Conservation (phyloP, 2,888 invertebrate species). For the Nomada flava region DNA sequence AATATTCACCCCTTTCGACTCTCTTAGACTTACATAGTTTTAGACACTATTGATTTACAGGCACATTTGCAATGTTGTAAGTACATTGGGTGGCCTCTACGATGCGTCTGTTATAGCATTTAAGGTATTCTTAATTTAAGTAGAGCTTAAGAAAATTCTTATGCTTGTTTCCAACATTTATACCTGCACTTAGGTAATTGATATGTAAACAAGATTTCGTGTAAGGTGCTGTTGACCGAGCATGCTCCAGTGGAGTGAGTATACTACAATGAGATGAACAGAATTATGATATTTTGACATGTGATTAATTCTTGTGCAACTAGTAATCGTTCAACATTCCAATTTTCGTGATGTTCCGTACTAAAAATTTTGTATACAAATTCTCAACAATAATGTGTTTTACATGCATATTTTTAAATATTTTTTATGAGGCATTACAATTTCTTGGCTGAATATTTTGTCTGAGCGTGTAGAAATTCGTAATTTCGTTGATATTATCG, state of each 20-base stretch:
- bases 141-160: conserved; percentile 72
- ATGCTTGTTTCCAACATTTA: conserved; percentile 79
- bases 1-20: conserved; percentile 70
- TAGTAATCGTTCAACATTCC: conserved; percentile 72
- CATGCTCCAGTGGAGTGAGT: conserved; percentile 81
- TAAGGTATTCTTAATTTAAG: conserved; percentile 75
- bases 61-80: conserved; percentile 83
- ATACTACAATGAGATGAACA: conserved; percentile 77
- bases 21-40: conserved; percentile 71
- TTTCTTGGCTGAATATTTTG: conserved; percentile 12
- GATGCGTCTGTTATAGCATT: conserved; percentile 73
- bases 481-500: conserved; percentile 16
- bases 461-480: conserved; percentile 25
- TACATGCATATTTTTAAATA: neutral
- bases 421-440: conserved; percentile 9
- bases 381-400: conserved; percentile 22
- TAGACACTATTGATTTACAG: conserved; percentile 75
- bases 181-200: conserved; percentile 82
- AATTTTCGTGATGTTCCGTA: conserved; percentile 29
- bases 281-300: conserved; percentile 65
- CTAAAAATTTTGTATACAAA: conserved; percentile 33
- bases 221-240: conserved; percentile 78
- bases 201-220: conserved; percentile 81
- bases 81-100: conserved; percentile 82
- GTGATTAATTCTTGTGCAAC: conserved; percentile 74